A percentile compares a stretch with the other conserved stretches of the same genome.
phyloP scores from a whole-genome alignment of 2,888 invertebrate species.

The Phymatocera aterrima region DNA sequence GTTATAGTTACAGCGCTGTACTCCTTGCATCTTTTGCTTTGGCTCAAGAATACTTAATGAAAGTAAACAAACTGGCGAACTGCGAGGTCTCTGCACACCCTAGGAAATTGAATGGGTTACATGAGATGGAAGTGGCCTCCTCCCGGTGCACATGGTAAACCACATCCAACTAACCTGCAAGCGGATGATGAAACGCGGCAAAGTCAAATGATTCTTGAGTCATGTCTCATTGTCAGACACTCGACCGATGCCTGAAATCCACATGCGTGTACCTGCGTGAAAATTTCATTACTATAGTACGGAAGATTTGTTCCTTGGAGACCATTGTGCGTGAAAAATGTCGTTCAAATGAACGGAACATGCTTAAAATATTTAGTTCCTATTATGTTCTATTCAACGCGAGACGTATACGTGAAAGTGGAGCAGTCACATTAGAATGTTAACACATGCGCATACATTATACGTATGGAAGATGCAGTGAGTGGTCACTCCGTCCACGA shows the following conservation, averaged over 20 bases:
- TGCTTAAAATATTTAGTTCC: slow-evolving; percentile 46
- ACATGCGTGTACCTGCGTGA: background rate
- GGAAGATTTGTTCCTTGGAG: slow-evolving; percentile 33
- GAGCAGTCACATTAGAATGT: slow-evolving; percentile 47
- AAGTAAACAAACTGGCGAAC: slow-evolving; percentile 17
- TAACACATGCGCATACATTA: slow-evolving; percentile 48
- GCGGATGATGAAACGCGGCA: background rate
- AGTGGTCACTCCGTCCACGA: slow-evolving; percentile 42
- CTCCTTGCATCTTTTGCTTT: background rate
- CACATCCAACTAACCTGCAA: background rate
- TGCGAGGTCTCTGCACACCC: slow-evolving; percentile 2
- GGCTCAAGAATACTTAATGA: slow-evolving; percentile 15
- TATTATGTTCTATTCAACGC: slow-evolving; percentile 46
- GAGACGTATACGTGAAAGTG: slow-evolving; percentile 45
- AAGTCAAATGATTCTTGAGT: slow-evolving; percentile 17
- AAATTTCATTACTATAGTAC: background rate
- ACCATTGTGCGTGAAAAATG: slow-evolving; percentile 42
- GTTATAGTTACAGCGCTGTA: background rate
- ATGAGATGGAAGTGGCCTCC: slow-evolving; percentile 7
- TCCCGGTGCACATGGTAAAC: background rate
- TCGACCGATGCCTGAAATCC: background rate
- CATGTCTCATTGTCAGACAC: background rate
- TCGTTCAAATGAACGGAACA: slow-evolving; percentile 36
- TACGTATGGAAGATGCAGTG: slow-evolving; percentile 44
- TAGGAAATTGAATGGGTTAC: slow-evolving; percentile 23